Evolutionary conservation across 2,888 invertebrate species (phyloP), one percentile per base, ranked within the genome.

Genomic region (Phortica magna): DNA sequence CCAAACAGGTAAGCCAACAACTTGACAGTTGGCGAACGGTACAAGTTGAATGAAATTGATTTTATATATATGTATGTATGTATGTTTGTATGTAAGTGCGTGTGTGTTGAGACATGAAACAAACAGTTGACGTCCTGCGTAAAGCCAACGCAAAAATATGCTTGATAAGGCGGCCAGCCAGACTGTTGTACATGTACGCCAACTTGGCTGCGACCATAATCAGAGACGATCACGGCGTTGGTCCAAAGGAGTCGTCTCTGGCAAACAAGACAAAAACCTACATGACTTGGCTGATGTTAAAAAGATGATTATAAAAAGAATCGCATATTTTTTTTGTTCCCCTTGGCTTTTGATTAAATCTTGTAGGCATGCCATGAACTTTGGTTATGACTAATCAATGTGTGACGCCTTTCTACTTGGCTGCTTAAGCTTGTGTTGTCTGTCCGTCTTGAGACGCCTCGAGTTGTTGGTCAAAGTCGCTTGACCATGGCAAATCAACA

Each of bases 351-450:
- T 67, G 39, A 67, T 74, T 68, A 14, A 19, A 17, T 6, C 19
- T 59, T 68, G 67, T 71, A 61, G 57, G 78, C 74, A 75, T 53
- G 19, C 53, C 70, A 53, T 53, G 22, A 70, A 55, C 41, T 64
- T 76, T 72, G 76, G 42, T 75, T 83, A 82, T 88, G 84, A 87
- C 86, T 84, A 89, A 90, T 89, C 86, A 84, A 89, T 85, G 77
- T 73, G 81, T 79, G 82, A 89, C 87, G 88, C 80, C 81, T 79
- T 39, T 55, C 31, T n/a, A 65, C 55, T 76, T 72, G 9, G 10
- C n/a, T 41, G 22, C 55, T 73, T 68, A 75, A 59, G n/a, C 57
- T 68, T 74, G 12, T 65, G 3, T 12, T 31, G 19, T 10, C 14
- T 19, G 22, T 71, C 14, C 12, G 31, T 19, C 41, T 55, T 19